A percentile compares a stretch with the other conserved stretches of the same genome.
These are phyloP conservation scores for Lingula anatina DNA, from an alignment of 2,888 invertebrate species.

Conservation along the genomic window DNA sequence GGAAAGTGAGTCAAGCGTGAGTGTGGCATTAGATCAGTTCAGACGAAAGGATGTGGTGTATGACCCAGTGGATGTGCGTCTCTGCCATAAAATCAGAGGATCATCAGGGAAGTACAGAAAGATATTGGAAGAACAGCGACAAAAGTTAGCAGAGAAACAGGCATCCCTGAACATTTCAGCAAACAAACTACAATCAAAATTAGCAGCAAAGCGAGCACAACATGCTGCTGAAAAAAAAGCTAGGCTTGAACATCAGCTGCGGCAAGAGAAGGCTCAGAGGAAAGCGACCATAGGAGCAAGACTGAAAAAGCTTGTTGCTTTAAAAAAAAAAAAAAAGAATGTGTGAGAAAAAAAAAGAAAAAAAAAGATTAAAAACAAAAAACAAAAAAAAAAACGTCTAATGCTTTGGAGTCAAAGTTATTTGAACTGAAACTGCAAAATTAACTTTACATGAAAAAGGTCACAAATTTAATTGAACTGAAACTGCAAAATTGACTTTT, in stretches of 20 bases:
- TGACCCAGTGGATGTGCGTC: constrained; percentile 1
- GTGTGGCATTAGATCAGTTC: constrained; percentile 5
- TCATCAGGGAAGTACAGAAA: constrained; percentile 2
- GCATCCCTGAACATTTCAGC: neutral
- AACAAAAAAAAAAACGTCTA: no score
- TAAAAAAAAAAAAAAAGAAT: no score
- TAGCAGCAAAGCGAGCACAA: neutral
- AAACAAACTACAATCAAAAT: neutral
- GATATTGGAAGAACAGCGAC: neutral
- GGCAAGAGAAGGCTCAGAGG: no score
- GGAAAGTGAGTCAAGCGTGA: constrained; percentile 9
- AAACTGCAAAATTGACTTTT: no score
- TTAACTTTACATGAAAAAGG: no score
- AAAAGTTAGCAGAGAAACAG: neutral
- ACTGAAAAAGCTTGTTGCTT: no score
- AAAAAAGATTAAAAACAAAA: no score
- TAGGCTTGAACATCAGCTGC: neutral
- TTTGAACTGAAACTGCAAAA: no score
- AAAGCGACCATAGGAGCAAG: no score
- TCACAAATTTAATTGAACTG: no score
- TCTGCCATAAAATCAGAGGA: constrained; percentile 3
- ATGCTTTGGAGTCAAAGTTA: no score
- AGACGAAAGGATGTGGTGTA: constrained; percentile 5
- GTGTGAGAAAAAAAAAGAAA: no score
- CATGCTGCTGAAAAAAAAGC: constrained; percentile 1